phyloP scores from a whole-genome alignment of 64 coral and sea anemone genomes.

The Stichodactyla mertensii region DNA sequence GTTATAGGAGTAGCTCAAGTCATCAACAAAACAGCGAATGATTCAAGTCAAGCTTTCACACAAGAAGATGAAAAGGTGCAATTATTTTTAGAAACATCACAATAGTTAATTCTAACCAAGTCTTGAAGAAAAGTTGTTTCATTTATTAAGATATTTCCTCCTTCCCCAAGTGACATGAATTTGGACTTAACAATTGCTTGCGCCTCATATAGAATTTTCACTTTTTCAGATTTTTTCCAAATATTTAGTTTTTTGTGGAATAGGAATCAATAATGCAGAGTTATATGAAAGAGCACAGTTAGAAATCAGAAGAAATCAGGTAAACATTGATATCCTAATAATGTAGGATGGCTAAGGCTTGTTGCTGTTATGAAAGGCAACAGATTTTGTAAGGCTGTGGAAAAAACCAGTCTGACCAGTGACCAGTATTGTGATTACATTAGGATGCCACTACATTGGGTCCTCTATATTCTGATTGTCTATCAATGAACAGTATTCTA shows the following conservation, averaged over 20 bases:
- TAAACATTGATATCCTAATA: neutral
- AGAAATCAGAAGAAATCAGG: slow-evolving; percentile 99
- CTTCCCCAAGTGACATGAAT: too few species aligned
- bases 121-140: neutral
- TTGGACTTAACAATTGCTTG: too few species aligned
- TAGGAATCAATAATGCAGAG: slow-evolving; percentile 97
- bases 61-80: slow-evolving; percentile 89
- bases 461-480: too few species aligned
- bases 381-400: too few species aligned
- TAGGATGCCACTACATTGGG: too few species aligned
- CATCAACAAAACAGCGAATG: slow-evolving; percentile 87
- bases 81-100: neutral
- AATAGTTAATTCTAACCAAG: too few species aligned
- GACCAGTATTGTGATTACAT: too few species aligned
- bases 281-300: slow-evolving; percentile 88
- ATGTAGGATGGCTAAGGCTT: neutral
- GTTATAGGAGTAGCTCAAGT: slow-evolving; percentile 98
- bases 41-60: slow-evolving; percentile 77
- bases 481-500: too few species aligned
- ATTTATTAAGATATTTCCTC: too few species aligned
- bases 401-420: too few species aligned
- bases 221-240: slow-evolving; percentile 83
- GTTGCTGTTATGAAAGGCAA: too few species aligned
- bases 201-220: neutral
- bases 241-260: slow-evolving; percentile 96